Conservation (phyloP, 2,888 invertebrate genomes). For the Monopis laevigella region DNA sequence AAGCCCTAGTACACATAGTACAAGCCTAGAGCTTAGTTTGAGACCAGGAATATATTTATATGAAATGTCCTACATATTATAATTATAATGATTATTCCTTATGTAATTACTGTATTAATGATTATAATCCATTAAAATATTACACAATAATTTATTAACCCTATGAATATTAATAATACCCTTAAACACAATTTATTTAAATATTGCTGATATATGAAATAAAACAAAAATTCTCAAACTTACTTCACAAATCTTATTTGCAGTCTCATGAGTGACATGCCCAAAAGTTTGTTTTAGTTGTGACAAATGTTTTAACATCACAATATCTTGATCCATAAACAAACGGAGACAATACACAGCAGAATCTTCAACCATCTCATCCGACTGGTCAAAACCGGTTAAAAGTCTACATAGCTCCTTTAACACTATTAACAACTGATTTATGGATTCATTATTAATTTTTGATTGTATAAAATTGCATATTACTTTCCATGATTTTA, state of each 20-base stretch:
- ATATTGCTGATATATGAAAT: no score
- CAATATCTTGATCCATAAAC: constrained; percentile 68
- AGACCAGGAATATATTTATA: no score
- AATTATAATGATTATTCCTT: no score
- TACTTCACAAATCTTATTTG: constrained; percentile 69
- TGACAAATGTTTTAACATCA: constrained; percentile 66
- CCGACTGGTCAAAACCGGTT: constrained; percentile 62
- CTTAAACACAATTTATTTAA: no score
- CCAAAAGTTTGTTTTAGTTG: constrained; percentile 71
- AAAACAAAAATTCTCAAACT: no score
- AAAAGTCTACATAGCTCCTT: constrained; percentile 44
- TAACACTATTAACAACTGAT: constrained; percentile 35
- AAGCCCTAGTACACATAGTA: no score
- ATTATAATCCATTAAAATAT: not conserved
- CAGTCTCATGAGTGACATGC: constrained; percentile 52
- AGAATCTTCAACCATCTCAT: constrained; percentile 71
- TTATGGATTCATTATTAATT: constrained; percentile 30
- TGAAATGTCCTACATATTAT: no score
- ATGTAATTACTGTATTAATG: no score
- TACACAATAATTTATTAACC: not conserved
- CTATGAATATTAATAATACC: not conserved
- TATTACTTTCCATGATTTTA: constrained; percentile 58
- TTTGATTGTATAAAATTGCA: constrained; percentile 46
- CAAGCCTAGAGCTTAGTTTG: no score
- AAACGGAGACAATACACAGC: constrained; percentile 68